Evolutionary conservation across 1,140 invertebrate genomes (phyloP).

Genomic region (Samia ricini): DNA sequence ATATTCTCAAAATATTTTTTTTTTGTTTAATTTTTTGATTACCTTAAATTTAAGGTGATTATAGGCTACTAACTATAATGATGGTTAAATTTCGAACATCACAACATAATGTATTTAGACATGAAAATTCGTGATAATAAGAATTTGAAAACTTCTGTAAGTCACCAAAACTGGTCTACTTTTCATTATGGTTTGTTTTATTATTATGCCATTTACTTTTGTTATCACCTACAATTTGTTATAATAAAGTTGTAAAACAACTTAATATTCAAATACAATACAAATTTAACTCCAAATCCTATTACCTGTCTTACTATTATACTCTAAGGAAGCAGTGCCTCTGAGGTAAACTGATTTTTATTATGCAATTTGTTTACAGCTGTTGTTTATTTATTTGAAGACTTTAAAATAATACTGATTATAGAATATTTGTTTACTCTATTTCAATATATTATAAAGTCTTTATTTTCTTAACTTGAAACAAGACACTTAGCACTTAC

Average conservation of each 20-base stretch:
- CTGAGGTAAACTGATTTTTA: slow-evolving; percentile 60
- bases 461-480: slow-evolving; percentile 31
- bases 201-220: not conserved
- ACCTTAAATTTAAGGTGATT: not conserved
- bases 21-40: too few species aligned
- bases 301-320: slow-evolving; percentile 5
- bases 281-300: slow-evolving; percentile 43
- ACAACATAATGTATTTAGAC: not conserved
- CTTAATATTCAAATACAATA: not conserved
- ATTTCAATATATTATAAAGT: slow-evolving; percentile 27
- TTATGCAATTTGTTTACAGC: slow-evolving; percentile 44
- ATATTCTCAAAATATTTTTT: slow-evolving; percentile 16
- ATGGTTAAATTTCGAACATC: not conserved
- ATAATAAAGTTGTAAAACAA: not conserved
- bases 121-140: not conserved
- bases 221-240: not conserved
- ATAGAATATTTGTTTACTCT: slow-evolving; percentile 45
- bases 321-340: slow-evolving; percentile 61
- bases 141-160: not conserved
- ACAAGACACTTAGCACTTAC: slow-evolving; percentile 38
- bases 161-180: too few species aligned
- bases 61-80: not conserved
- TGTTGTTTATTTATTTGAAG: slow-evolving; percentile 30
- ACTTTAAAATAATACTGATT: slow-evolving; percentile 45
- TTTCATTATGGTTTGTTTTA: not conserved